Base-by-base conservation (phyloP, 2,888 invertebrate genomes). In the Portevinia maculata region DNA sequence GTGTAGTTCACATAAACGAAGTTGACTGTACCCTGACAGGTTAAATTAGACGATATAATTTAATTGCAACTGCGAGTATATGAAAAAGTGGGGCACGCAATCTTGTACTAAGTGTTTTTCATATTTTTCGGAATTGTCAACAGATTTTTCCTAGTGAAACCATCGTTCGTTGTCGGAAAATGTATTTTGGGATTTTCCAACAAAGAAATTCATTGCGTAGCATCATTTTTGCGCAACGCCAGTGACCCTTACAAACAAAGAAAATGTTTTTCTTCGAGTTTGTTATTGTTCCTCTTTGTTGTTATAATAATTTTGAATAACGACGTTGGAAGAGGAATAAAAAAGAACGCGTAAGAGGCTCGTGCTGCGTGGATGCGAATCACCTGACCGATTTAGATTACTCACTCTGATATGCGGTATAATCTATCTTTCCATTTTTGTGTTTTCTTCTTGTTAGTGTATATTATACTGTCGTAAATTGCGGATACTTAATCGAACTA, bases 131-230 rank as follows among this genome's bases (percentile, higher is more conserved):
- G 24, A 11, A 19, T 37, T 21, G 17, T 57, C 19, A 0, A 24
- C n/a, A 24, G 13, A 39, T 39, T 7, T 39, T 15, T n/a, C n/a
- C 8, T 1, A 4, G 13, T 7, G 1, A 21, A 0, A 11, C 30
- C 5, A n/a, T 19, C 17, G n/a, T 17, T 34, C 34, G 5, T 15
- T 48, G 13, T 0, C 1, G 39, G 8, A 32, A 30, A 34, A 39
- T 13, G 9, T 78, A 70, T 78, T 70, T 70, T 78, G 41, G 50
- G 3, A 64, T 48, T 46, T 55, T 70, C 24, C 32, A 52, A 78
- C 62, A 53, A 65, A 78, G 60, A 55, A 55, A 46, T 46, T 28
- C 53, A 41, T 59, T 60, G 69, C 50, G 60, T 15, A 50, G 24
- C 64, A 7, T 50, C 19, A 57, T 39, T 1, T 28, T 21, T 24